phyloP scores from a whole-genome alignment of 1,140 invertebrate species.

The Drosophila tropicalis region DNA sequence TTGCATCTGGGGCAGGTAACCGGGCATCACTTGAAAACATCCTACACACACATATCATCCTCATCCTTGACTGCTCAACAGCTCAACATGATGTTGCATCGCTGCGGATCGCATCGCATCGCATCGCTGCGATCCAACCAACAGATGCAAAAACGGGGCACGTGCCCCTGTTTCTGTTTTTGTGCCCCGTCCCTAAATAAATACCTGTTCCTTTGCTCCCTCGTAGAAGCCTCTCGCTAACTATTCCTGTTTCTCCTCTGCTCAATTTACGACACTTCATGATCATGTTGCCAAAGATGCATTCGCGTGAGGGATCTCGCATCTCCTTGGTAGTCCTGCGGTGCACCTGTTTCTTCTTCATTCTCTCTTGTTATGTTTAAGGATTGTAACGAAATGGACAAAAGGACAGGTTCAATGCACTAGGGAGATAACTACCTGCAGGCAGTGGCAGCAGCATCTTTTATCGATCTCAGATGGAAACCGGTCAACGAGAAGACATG shows the following conservation, averaged over 20 bases:
- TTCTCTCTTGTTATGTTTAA: not conserved
- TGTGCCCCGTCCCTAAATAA: not conserved
- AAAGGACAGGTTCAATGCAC: conserved; percentile 8
- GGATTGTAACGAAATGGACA: not conserved
- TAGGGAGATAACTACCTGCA: not conserved
- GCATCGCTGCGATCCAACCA: not conserved
- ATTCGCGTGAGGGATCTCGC: conserved; percentile 5
- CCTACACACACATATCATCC: conserved; percentile 12
- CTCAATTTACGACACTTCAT: conserved; percentile 7
- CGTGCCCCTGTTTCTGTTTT: conserved; percentile 8
- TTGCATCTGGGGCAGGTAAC: conserved; percentile 10
- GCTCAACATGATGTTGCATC: conserved; percentile 10
- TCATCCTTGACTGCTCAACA: not conserved
- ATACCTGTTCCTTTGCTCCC: conserved; percentile 3
- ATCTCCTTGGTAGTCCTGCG: not conserved
- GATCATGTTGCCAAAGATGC: conserved; percentile 12
- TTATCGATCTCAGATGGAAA: not conserved
- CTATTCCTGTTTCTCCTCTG: conserved; percentile 3
- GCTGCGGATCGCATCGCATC: not conserved
- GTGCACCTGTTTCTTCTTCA: not conserved
- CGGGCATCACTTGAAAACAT: conserved; percentile 1
- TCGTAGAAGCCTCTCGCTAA: not conserved
- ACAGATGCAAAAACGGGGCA: conserved; percentile 10
- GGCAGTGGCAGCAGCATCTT: not conserved
- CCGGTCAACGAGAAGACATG: too few relatives aligned